phyloP scores from a whole-genome alignment of 2,888 invertebrate species.

The Flexamia atlantica region DNA sequence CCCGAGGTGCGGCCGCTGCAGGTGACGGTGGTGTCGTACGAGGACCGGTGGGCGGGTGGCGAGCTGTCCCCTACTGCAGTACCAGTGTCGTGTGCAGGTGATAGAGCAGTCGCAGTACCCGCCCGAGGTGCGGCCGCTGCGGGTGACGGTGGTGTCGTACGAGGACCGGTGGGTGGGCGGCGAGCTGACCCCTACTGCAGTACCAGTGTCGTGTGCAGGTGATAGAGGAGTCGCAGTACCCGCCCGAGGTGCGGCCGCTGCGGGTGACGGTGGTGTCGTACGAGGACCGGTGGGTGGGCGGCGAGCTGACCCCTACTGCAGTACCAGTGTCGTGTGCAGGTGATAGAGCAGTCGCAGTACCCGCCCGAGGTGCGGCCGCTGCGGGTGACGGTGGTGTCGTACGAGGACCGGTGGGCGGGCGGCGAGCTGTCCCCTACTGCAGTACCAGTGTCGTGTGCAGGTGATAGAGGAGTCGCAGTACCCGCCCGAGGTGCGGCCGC shows the following conservation, averaged over 20 bases:
- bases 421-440: slow-evolving; percentile 85
- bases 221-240: slow-evolving; percentile 96
- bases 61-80: slow-evolving; percentile 78
- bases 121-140: slow-evolving; percentile 92
- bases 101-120: slow-evolving; percentile 97
- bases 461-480: slow-evolving; percentile 97
- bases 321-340: slow-evolving; percentile 74
- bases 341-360: slow-evolving; percentile 96
- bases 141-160: slow-evolving; percentile 91
- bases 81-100: slow-evolving; percentile 75
- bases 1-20: slow-evolving; percentile 93
- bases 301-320: slow-evolving; percentile 93
- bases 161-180: slow-evolving; percentile 95
- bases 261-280: slow-evolving; percentile 93
- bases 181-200: slow-evolving; percentile 92
- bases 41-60: slow-evolving; percentile 95
- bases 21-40: slow-evolving; percentile 90
- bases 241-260: slow-evolving; percentile 92
- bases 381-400: slow-evolving; percentile 91
- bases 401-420: slow-evolving; percentile 93
- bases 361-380: slow-evolving; percentile 94
- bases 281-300: slow-evolving; percentile 94
- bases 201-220: slow-evolving; percentile 75
- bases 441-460: slow-evolving; percentile 69
- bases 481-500: slow-evolving; percentile 92